Percentiles rank a stretch among this genome's conserved stretches.
phyloP scores from a whole-genome alignment of 2,888 invertebrate genomes.

The Xanthorhoe designata region DNA sequence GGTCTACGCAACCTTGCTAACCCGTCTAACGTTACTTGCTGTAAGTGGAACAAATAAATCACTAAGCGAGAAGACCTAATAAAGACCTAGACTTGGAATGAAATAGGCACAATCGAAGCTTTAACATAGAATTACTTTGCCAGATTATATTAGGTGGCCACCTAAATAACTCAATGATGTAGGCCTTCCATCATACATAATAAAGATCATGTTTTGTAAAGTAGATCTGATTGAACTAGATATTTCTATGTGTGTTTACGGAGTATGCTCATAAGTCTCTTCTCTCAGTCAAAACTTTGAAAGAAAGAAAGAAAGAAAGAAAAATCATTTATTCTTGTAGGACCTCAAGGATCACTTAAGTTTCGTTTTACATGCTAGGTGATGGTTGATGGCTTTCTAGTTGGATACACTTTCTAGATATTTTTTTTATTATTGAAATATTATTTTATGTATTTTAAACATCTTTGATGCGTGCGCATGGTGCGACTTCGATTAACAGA shows the following conservation, averaged over 20 bases:
- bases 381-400: too few species aligned
- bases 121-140: too few species aligned
- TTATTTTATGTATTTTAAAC: slow-evolving; percentile 33
- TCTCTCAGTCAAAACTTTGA: background rate
- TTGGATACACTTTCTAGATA: background rate
- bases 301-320: too few species aligned
- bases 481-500: slow-evolving; percentile 64
- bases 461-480: slow-evolving; percentile 47
- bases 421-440: background rate
- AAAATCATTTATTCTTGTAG: too few species aligned
- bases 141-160: too few species aligned
- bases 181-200: background rate
- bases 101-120: background rate
- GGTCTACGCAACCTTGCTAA: slow-evolving; percentile 3
- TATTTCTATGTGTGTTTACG: too few species aligned
- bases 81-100: background rate
- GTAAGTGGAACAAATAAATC: background rate
- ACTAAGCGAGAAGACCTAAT: too few species aligned
- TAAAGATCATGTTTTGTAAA: background rate
- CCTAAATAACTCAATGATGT: too few species aligned
- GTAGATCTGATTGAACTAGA: too few species aligned
- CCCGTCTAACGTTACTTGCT: background rate
- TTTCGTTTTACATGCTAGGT: too few species aligned
- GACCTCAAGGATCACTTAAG: too few species aligned
- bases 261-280: background rate